Evolutionary conservation across 2,888 invertebrate genomes (phyloP).

Genomic region (Nasonovia ribisnigri): DNA sequence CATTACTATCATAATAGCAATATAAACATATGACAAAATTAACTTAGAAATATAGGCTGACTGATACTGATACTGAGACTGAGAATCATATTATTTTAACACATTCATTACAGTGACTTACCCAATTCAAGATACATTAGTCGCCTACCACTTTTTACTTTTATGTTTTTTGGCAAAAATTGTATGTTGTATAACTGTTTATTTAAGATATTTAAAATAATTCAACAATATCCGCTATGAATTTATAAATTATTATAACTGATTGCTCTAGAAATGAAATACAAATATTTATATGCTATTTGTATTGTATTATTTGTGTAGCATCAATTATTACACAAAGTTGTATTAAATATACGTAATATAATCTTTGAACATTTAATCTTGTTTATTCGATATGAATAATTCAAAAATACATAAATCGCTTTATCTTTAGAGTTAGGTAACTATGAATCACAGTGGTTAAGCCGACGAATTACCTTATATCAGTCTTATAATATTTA

Average conservation of each 20-base stretch:
- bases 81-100: background rate
- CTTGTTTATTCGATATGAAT: background rate
- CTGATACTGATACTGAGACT: too few species aligned
- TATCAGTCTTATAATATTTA: background rate
- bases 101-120: background rate
- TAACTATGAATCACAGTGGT: background rate
- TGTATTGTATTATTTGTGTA: background rate
- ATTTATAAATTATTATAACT: background rate
- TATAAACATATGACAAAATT: background rate
- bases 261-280: background rate
- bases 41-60: background rate
- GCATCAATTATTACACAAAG: background rate
- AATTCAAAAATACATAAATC: constrained; percentile 13
- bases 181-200: background rate
- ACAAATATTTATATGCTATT: background rate
- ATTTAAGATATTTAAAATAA: background rate
- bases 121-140: background rate
- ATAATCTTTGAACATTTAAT: background rate
- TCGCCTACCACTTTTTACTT: background rate
- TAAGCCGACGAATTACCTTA: constrained; percentile 20
- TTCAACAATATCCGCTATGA: background rate
- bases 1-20: too few species aligned
- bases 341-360: background rate
- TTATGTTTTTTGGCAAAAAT: background rate
- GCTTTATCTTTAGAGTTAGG: background rate